Base-by-base conservation (phyloP, 1,140 invertebrate genomes). In the Asobara japonica region DNA sequence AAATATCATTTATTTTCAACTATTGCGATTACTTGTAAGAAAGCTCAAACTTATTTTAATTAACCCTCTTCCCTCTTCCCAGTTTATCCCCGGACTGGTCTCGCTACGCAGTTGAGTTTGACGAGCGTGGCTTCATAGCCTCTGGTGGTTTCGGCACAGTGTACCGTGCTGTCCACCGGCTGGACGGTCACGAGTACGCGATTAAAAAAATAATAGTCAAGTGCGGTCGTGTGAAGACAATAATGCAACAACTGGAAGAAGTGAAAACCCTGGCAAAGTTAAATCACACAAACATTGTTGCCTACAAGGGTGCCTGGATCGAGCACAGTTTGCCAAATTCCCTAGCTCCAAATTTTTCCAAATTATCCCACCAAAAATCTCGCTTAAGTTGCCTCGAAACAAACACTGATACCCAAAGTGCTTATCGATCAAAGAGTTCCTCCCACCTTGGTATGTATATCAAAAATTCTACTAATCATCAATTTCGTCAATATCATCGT, bases 301-400 rank as follows among this genome's bases (percentile, higher is more conserved):
- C 92, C 4, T 96, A 96, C 78, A 95, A 96, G 88, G 91, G 91
- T 30, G 94, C 94, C 6, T 96, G 94, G 94, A 82, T 95, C 18
- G 94, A 95, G 84, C 88, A 90, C 2, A 77, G 65, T 7, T 68
- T 78, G 25, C 69, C 73, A 16, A 1, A 45, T 16, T 45, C 41
- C 11, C 20, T 20, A 18, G 2, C 20, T 22, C 1, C 8, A 25
- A 25, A 36, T 6, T 11, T 36, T 11, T 36, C 51, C 22, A 56
- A 25, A 25, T 27, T 20, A 10, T 25, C 22, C 13, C 7, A 13
- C 18, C 22, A 27, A 27, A 56, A 18, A 16, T 45, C 41, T 2
- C 18, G 5, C 13, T 16, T 45, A 2, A 16, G 13, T 16, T 16
- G 41, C 41, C 13, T 16, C 1, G 41, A 45, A 1, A 45, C 13